Evolutionary conservation across 2,797 vertebrate genomes (phyloP).

Genomic region (Phrynocephalus forsythii): DNA sequence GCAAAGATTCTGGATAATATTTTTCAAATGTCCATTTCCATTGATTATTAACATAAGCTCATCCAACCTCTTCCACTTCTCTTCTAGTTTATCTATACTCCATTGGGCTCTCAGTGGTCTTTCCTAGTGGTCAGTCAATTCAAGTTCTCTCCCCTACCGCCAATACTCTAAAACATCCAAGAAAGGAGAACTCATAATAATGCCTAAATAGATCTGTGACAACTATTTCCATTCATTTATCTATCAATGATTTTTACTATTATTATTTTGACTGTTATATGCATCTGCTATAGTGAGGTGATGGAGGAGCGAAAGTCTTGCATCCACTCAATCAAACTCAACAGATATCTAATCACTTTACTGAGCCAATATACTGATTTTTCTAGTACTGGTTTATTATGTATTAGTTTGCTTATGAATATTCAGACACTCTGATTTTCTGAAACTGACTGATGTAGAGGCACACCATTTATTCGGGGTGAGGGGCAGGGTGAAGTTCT

Average conservation of each 20-base stretch:
- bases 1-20: background rate
- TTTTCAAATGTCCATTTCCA: background rate
- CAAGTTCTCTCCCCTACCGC: background rate
- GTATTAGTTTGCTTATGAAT: background rate
- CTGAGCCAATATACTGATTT: background rate
- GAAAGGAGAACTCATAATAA: background rate
- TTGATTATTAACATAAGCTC: background rate
- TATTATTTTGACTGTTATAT: background rate
- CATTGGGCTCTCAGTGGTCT: background rate
- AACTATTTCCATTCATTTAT: background rate
- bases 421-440: background rate
- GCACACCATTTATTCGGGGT: background rate
- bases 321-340: background rate
- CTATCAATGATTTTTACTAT: background rate
- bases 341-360: background rate
- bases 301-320: background rate
- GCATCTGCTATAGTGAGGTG: background rate
- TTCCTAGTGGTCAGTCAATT: background rate
- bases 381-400: background rate
- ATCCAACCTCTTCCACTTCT: background rate
- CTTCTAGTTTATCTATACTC: background rate
- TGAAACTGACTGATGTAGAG: background rate
- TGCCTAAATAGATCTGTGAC: background rate
- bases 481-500: background rate
- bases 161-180: background rate